phyloP scores from a whole-genome alignment of 2,888 invertebrate species.

The Drosophila diplacantha region DNA sequence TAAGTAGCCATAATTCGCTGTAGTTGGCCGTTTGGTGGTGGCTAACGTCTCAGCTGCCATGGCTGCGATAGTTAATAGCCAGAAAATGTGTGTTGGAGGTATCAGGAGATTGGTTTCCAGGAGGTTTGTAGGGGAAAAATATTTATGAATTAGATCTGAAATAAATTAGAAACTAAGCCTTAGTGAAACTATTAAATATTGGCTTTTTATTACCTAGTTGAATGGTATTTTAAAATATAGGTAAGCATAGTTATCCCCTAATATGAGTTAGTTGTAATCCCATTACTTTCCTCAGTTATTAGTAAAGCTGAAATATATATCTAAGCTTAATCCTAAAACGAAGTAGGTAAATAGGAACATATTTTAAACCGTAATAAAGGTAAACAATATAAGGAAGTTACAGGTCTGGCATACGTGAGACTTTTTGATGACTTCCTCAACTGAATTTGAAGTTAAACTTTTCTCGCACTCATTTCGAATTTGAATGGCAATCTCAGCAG shows the following conservation, averaged over 20 bases:
- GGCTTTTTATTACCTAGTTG: not conserved
- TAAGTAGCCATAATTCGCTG: slow-evolving; percentile 44
- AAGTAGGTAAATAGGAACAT: not conserved
- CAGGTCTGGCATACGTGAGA: not conserved
- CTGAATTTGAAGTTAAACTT: slow-evolving; percentile 8
- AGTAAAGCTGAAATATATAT: not conserved
- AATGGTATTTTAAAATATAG: not conserved
- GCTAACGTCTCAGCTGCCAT: slow-evolving; percentile 24
- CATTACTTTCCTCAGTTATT: not conserved
- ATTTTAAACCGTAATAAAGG: not conserved
- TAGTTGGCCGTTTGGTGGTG: slow-evolving; percentile 18
- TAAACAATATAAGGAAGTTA: not conserved
- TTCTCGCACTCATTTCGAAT: slow-evolving; percentile 11
- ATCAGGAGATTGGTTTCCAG: not conserved
- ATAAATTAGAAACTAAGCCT: not conserved
- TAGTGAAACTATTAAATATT: not conserved
- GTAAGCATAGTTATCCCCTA: not conserved
- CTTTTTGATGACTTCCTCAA: not conserved
- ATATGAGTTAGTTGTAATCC: not conserved
- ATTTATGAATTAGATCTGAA: too few relatives aligned
- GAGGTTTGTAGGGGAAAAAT: not conserved
- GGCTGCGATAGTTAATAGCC: slow-evolving; percentile 5
- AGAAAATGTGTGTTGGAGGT: not conserved
- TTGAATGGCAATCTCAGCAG: slow-evolving; percentile 23
- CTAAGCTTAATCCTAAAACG: not conserved